A percentile compares a stretch with the other conserved stretches of the same genome.
phyloP scores from a whole-genome alignment of 1,140 invertebrate genomes.

The Drepana arcuata region DNA sequence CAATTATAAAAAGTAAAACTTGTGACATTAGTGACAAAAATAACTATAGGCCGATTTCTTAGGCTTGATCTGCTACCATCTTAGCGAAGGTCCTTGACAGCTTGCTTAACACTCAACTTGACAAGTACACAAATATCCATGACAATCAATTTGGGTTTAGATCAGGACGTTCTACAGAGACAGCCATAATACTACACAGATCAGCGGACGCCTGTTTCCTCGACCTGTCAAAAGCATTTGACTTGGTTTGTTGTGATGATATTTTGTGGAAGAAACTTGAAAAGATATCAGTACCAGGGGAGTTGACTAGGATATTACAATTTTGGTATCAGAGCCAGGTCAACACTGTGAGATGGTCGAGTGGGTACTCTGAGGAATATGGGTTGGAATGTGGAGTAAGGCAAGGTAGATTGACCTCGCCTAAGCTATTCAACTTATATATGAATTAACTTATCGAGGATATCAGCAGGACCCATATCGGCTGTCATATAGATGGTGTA shows the following conservation, averaged over 20 bases:
- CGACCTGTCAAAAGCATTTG: too few species aligned
- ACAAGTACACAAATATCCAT: too few species aligned
- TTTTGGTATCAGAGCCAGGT: slow-evolving; percentile 1
- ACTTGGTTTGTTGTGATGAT: background rate
- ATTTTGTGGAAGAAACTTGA: slow-evolving; percentile 1
- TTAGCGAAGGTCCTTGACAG: slow-evolving; percentile 6
- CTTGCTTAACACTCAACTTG: slow-evolving; percentile 6
- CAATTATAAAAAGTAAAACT: slow-evolving; percentile 9
- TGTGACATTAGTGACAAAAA: slow-evolving; percentile 1
- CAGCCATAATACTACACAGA: slow-evolving; percentile 8
- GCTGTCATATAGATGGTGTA: too few species aligned
- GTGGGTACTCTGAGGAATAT: slow-evolving; percentile 4
- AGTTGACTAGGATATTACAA: background rate
- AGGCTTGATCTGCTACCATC: slow-evolving; percentile 4
- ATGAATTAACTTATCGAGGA: too few species aligned
- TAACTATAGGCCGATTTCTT: slow-evolving; percentile 8
- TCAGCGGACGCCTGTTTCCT: slow-evolving; percentile 1
- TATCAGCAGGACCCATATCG: too few species aligned
- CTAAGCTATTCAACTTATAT: slow-evolving; percentile 7
- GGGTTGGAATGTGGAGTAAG: slow-evolving; percentile 7
- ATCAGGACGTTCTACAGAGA: slow-evolving; percentile 7
- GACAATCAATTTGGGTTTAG: slow-evolving; percentile 9
- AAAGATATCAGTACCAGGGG: background rate
- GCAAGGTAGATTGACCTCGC: slow-evolving; percentile 6
- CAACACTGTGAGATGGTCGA: slow-evolving; percentile 9